Evolutionary conservation across 2,888 invertebrate genomes (phyloP).

Genomic region (Luffia ferchaultella): DNA sequence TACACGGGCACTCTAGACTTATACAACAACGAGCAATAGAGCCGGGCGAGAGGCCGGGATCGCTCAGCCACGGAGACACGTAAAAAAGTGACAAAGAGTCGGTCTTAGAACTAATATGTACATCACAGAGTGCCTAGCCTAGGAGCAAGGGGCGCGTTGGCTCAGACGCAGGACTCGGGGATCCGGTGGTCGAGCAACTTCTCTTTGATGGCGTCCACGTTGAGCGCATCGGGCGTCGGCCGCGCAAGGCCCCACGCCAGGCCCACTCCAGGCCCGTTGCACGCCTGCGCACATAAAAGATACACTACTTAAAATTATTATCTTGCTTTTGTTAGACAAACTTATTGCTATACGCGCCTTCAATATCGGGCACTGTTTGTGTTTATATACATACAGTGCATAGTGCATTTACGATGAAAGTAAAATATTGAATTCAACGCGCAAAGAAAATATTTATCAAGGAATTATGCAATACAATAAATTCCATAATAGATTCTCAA

Average conservation of each 20-base stretch:
- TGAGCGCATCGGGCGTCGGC: constrained; percentile 54
- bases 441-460: no score
- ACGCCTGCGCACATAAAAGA: constrained; percentile 43
- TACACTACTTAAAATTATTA: no score
- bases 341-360: no score
- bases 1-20: constrained; percentile 25
- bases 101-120: constrained; percentile 58
- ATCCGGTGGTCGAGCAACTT: constrained; percentile 86
- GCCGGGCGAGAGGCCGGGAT: neutral
- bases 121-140: constrained; percentile 27
- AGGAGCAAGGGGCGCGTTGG: constrained; percentile 7
- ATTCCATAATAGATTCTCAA: no score
- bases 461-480: no score
- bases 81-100: constrained; percentile 64
- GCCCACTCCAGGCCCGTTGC: constrained; percentile 57
- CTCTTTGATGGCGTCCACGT: constrained; percentile 88
- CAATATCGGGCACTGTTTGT: no score
- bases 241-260: constrained; percentile 64
- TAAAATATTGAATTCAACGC: no score
- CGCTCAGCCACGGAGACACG: constrained; percentile 31
- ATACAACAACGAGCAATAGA: neutral
- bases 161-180: constrained; percentile 88
- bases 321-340: no score
- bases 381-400: no score
- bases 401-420: no score